phyloP scores from a whole-genome alignment of 2,888 invertebrate genomes.

The Metellina segmentata region DNA sequence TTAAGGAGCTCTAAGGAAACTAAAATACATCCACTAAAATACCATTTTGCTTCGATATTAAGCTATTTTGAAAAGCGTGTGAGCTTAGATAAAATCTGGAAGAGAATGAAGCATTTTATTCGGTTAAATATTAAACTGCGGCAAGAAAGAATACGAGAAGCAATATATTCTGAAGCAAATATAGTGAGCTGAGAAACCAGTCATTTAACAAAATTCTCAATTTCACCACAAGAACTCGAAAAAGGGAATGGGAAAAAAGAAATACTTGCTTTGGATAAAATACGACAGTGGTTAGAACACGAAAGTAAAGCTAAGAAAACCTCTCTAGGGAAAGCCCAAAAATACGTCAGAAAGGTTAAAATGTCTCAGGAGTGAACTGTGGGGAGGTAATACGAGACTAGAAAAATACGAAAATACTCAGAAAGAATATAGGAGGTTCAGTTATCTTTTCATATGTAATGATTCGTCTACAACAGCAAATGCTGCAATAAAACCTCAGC shows the following conservation, averaged over 20 bases:
- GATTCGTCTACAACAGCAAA: constrained; percentile 15
- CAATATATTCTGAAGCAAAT: not conserved
- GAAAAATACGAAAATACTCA: constrained; percentile 1
- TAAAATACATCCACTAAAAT: no score
- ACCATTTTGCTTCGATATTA: no score
- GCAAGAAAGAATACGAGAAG: not conserved
- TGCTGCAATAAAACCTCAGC: constrained; percentile 28
- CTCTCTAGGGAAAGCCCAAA: constrained; percentile 19
- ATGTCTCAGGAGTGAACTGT: constrained; percentile 21
- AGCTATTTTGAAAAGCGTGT: not conserved
- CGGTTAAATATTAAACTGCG: not conserved
- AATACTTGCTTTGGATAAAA: constrained; percentile 5
- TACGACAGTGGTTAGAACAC: not conserved
- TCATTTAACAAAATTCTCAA: not conserved
- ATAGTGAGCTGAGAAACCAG: not conserved
- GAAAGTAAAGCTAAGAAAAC: constrained; percentile 18
- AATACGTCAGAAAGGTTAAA: constrained; percentile 8
- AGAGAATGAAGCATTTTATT: not conserved
- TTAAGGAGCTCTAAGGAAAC: no score
- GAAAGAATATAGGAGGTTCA: not conserved
- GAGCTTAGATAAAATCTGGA: not conserved
- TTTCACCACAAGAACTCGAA: not conserved
- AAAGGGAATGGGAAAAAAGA: not conserved
- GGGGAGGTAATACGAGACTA: not conserved
- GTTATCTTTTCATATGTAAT: constrained; percentile 31